These are phyloP conservation scores for Hypercompe scribonia DNA, from an alignment of 2,888 invertebrate species.

Conservation along the genomic window DNA sequence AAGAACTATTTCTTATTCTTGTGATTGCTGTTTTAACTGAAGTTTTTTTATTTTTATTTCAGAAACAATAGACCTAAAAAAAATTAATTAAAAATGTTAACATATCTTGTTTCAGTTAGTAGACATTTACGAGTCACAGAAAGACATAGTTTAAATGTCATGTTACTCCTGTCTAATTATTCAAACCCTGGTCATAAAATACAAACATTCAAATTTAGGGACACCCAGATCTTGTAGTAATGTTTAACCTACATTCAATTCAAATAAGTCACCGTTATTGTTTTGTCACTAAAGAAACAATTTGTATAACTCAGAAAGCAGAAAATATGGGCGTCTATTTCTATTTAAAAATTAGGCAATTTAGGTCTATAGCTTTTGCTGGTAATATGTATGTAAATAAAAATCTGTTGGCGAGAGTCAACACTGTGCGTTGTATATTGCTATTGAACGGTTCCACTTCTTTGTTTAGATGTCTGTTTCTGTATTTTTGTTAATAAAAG, in stretches of 20 bases:
- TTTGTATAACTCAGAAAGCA: not conserved
- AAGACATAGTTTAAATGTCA: conserved; percentile 45
- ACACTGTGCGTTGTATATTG: too few species aligned
- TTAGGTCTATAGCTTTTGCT: not conserved
- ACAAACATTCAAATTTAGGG: conserved; percentile 65
- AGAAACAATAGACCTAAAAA: not conserved
- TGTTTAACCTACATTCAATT: conserved; percentile 70
- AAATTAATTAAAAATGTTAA: not conserved
- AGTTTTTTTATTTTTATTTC: not conserved
- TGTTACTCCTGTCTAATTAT: conserved; percentile 55
- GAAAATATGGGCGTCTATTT: not conserved
- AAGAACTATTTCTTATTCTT: too few species aligned
- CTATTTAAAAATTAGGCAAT: not conserved
- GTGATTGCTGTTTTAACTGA: not conserved
- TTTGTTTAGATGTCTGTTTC: too few species aligned
- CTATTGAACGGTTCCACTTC: too few species aligned
- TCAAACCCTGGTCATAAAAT: conserved; percentile 58
- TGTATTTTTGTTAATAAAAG: too few species aligned
- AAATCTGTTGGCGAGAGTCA: not conserved
- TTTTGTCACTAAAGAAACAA: conserved; percentile 20
- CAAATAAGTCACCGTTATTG: conserved; percentile 61
- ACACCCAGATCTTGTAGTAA: conserved; percentile 58
- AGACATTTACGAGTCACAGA: not conserved
- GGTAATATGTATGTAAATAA: not conserved
- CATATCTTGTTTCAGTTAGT: not conserved